A percentile compares a stretch with the other conserved stretches of the same genome.
Evolutionary conservation across 2,797 vertebrate genomes (phyloP).

Genomic region (Babyrousa celebensis): DNA sequence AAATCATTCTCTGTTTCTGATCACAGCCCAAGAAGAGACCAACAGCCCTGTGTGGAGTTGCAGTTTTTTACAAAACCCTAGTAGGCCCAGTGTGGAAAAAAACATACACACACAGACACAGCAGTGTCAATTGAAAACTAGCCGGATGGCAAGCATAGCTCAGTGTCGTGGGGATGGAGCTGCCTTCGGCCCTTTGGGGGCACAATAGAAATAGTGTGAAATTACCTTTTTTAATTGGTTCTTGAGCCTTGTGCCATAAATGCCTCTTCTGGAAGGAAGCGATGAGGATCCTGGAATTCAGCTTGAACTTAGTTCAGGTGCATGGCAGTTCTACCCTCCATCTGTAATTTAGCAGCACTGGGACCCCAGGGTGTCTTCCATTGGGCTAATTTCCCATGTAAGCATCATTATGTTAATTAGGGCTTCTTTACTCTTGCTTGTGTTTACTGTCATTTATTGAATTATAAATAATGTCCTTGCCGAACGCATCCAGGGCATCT

Average conservation of each 20-base stretch:
- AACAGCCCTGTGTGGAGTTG: not conserved
- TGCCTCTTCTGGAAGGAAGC: constrained; percentile 89
- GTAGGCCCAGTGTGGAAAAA: constrained; percentile 58
- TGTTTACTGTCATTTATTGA: constrained; percentile 63
- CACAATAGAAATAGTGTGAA: constrained; percentile 90
- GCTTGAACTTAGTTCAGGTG: constrained; percentile 30
- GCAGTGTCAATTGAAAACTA: constrained; percentile 90
- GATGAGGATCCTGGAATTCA: constrained; percentile 88
- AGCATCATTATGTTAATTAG: constrained; percentile 70
- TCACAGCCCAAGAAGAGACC: not conserved
- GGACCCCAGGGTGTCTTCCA: constrained; percentile 76
- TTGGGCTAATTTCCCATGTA: constrained; percentile 87
- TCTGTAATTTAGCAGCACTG: constrained; percentile 85
- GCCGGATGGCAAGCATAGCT: constrained; percentile 86
- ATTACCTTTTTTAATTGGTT: constrained; percentile 92
- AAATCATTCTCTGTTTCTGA: not conserved
- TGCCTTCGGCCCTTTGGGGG: constrained; percentile 90
- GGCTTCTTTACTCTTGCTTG: constrained; percentile 52
- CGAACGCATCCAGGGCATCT: not conserved
- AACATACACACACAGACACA: constrained; percentile 71
- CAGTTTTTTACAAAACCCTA: constrained; percentile 76
- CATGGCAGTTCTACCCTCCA: constrained; percentile 70
- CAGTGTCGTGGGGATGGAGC: constrained; percentile 81
- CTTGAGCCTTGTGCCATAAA: constrained; percentile 89
- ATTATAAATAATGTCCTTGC: not conserved